phyloP scores from a whole-genome alignment of 2,888 invertebrate genomes.

The Parnassius glacialis region DNA sequence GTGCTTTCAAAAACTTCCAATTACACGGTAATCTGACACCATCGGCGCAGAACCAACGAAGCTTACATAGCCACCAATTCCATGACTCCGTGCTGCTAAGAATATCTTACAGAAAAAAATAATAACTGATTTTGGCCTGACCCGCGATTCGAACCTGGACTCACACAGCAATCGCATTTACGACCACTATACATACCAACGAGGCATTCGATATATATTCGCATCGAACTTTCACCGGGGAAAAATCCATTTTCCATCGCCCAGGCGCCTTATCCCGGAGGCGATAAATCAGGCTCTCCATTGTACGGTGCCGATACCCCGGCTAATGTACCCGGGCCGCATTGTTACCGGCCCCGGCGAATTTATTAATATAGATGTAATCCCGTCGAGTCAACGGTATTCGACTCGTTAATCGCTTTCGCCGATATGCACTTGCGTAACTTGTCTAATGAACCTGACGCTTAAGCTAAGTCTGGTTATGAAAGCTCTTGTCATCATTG shows the following conservation, averaged over 20 bases:
- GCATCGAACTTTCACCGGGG: slow-evolving; percentile 46
- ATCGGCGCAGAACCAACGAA: too few species aligned
- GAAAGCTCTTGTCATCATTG: too few species aligned
- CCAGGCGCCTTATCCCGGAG: slow-evolving; percentile 56
- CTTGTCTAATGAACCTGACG: too few species aligned
- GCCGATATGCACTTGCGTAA: neutral
- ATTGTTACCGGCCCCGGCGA: slow-evolving; percentile 46
- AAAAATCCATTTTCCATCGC: slow-evolving; percentile 62
- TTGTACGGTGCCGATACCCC: slow-evolving; percentile 52
- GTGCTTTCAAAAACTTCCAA: too few species aligned
- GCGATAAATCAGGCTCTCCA: slow-evolving; percentile 65
- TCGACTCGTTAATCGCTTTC: neutral
- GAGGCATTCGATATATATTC: slow-evolving; percentile 38
- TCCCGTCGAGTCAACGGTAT: slow-evolving; percentile 16
- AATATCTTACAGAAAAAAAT: too few species aligned
- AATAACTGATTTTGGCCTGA: too few species aligned
- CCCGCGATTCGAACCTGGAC: too few species aligned
- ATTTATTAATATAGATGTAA: slow-evolving; percentile 37
- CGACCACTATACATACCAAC: too few species aligned
- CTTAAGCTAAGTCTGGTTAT: too few species aligned
- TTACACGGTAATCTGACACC: too few species aligned
- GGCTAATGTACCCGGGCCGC: slow-evolving; percentile 54
- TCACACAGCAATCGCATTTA: neutral
- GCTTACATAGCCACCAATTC: too few species aligned
- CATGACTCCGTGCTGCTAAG: too few species aligned